Evolutionary conservation across 2,113 vertebrate genomes (phyloP).

Genomic region (Ochotona princeps): DNA sequence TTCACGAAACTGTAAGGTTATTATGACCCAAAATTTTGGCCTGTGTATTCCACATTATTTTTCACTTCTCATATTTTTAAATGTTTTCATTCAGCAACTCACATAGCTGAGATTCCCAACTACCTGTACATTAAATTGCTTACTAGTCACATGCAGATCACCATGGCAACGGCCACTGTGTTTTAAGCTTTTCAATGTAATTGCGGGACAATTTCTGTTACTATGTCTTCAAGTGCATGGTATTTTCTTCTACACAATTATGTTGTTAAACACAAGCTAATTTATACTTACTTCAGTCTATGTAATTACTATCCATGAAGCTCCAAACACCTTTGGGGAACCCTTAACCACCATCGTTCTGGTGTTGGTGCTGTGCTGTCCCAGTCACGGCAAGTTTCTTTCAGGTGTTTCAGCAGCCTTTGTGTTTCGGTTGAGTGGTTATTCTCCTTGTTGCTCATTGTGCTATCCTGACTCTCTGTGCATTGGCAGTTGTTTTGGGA

Average conservation of each 20-base stretch:
- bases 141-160: not conserved
- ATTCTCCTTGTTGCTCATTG: too few species aligned
- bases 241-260: not conserved
- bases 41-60: not conserved
- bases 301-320: not conserved
- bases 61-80: not conserved
- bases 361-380: too few species aligned
- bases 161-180: too few species aligned
- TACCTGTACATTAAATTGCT: too few species aligned
- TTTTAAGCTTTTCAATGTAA: not conserved
- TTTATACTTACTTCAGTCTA: not conserved
- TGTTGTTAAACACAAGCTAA: not conserved
- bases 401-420: not conserved
- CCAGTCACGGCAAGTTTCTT: not conserved
- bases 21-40: not conserved
- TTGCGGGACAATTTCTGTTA: not conserved
- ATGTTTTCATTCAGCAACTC: not conserved
- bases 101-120: too few species aligned
- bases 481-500: not conserved
- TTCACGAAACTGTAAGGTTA: not conserved
- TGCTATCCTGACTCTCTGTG: not conserved
- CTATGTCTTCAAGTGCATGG: rapidly evolving
- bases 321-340: not conserved
- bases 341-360: not conserved
- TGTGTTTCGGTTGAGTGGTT: not conserved